Evolutionary conservation across 1,140 invertebrate genomes (phyloP), one percentile per base, ranked within the genome.

Genomic region (Brachionus plicatilis): DNA sequence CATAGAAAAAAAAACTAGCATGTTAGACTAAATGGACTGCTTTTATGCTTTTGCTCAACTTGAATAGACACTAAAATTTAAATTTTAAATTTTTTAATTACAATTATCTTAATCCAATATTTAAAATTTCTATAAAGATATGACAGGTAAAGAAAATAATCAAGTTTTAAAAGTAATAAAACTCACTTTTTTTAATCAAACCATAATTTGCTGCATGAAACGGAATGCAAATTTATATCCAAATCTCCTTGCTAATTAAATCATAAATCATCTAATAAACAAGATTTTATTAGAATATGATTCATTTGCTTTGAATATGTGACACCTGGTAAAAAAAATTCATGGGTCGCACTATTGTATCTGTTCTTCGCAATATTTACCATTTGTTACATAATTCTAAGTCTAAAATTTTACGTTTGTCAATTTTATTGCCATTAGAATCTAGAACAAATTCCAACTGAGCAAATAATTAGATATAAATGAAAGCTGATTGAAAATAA

Each of bases 31-130:
- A 27, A 60, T 7, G 53, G 53, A 60, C 53, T 20, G 33, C 53
- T 60, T 20, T 3, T 60, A 17, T 20, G n/a, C 20, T 60, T 20
- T 20, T 20, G n/a, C 53, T 20, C 20, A 20, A 20, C 53, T 56
- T 20, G 66, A 68, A 68, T 68, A 33, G 66, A 33, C 27, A 68
- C 20, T 11, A 72, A 72, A 72, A 72, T 72, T 72, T 72, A 43
- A 72, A 72, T 43, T 72, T 72, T 43, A 72, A 72, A 72, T 72
- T 72, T 72, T 20, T 72, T 43, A 72, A 41, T 72, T 41, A 72
- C n/a, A 72, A 72, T 72, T 72, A 72, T 72, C 68, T 72, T 72
- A 72, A 72, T 72, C 37, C 68, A 72, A 72, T 72, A 72, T 72
- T 72, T 72, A 72, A 72, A 72, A 72, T 43, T 41, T 33, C 33